Conservation (phyloP, 92 coral and sea anemone genomes). For the Actinernus sp. region DNA sequence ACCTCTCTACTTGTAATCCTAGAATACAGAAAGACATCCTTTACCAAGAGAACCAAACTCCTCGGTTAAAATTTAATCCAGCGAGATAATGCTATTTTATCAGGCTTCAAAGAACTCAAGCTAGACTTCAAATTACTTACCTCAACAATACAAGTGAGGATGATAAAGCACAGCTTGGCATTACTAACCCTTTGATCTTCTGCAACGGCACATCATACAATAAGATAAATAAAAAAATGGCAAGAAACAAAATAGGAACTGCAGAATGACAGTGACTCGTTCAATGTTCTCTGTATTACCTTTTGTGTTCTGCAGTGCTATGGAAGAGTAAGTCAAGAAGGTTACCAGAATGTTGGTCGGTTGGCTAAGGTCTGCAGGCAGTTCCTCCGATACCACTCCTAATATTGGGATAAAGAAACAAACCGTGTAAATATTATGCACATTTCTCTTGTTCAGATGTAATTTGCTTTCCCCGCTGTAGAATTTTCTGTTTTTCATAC, state of each 20-base stretch:
- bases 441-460: too few species aligned
- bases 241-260: background rate
- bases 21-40: too few species aligned
- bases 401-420: background rate
- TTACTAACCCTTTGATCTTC: conserved; percentile 90
- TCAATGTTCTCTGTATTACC: conserved; percentile 67
- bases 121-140: conserved; percentile 55
- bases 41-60: too few species aligned
- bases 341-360: conserved; percentile 94
- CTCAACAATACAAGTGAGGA: conserved; percentile 95
- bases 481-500: too few species aligned
- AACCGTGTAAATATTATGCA: background rate
- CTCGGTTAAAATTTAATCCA: too few species aligned
- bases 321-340: conserved; percentile 89
- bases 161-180: conserved; percentile 89
- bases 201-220: conserved; percentile 23
- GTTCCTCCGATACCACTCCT: conserved; percentile 84
- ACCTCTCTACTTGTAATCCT: too few species aligned
- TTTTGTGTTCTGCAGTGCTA: conserved; percentile 91
- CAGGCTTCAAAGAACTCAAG: too few species aligned
- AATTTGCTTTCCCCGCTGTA: too few species aligned
- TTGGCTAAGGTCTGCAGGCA: conserved; percentile 84
- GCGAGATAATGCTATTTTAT: too few species aligned
- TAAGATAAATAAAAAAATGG: too few species aligned
- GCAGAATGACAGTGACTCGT: background rate